These are phyloP conservation scores for Prosapia bicincta DNA, from an alignment of 2,888 invertebrate genomes.

Conservation along the genomic window DNA sequence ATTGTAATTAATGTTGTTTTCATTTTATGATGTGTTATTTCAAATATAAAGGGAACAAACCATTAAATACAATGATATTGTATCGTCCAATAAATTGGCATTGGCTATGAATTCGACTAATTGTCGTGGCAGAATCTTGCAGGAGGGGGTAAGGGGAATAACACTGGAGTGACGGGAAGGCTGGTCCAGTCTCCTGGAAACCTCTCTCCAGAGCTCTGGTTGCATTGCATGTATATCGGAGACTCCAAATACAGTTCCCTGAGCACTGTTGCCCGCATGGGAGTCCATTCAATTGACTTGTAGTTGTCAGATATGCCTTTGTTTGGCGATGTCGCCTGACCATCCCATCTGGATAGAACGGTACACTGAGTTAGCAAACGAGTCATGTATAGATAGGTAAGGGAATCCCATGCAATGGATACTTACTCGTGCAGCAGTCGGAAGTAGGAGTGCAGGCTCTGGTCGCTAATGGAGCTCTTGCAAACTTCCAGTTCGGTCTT, in stretches of 20 bases:
- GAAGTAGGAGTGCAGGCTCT: slow-evolving; percentile 80
- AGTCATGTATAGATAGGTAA: too few relatives aligned
- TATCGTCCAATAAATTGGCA: too few relatives aligned
- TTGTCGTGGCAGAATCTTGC: slow-evolving; percentile 31
- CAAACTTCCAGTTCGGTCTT: slow-evolving; percentile 88
- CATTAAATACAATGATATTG: too few relatives aligned
- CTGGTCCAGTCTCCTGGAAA: slow-evolving; percentile 77
- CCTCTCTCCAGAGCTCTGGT: slow-evolving; percentile 82
- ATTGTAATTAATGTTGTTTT: too few relatives aligned
- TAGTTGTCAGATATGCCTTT: slow-evolving; percentile 78
- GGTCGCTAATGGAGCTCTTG: slow-evolving; percentile 89
- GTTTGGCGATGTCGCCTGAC: slow-evolving; percentile 60
- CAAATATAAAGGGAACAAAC: too few relatives aligned
- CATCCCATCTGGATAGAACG: slow-evolving; percentile 79
- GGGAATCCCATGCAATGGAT: too few relatives aligned
- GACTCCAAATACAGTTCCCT: slow-evolving; percentile 76
- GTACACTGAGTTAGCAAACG: too few relatives aligned
- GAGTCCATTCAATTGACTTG: slow-evolving; percentile 79
- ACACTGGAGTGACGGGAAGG: slow-evolving; percentile 52
- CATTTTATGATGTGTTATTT: too few relatives aligned
- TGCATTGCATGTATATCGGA: slow-evolving; percentile 95
- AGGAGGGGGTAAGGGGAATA: slow-evolving; percentile 47
- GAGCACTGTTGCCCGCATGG: slow-evolving; percentile 68
- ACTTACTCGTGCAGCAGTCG: slow-evolving; percentile 76
- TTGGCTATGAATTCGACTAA: too few relatives aligned